phyloP scores from a whole-genome alignment of 2,888 invertebrate genomes.

The Synergus umbraculus region DNA sequence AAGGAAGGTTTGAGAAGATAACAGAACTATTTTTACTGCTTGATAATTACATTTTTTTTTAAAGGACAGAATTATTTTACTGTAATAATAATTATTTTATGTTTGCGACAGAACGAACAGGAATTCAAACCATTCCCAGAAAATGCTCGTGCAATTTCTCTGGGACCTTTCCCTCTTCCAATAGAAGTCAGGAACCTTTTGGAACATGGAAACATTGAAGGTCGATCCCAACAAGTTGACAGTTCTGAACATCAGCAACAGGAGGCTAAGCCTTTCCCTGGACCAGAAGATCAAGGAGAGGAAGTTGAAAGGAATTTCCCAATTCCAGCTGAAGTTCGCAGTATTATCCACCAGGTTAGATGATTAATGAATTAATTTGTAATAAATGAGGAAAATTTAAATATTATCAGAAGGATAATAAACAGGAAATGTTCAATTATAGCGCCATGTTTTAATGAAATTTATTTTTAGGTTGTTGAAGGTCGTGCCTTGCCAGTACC shows the following conservation, averaged over 20 bases:
- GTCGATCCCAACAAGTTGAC: slow-evolving; percentile 63
- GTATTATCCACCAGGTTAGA: slow-evolving; percentile 69
- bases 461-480: slow-evolving; percentile 67
- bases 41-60: background rate
- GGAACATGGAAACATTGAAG: slow-evolving; percentile 72
- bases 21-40: background rate
- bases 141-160: slow-evolving; percentile 66
- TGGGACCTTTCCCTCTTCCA: slow-evolving; percentile 69
- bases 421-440: background rate
- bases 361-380: background rate
- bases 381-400: background rate
- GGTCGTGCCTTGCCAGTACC: slow-evolving; percentile 70
- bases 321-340: slow-evolving; percentile 69
- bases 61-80: background rate
- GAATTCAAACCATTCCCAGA: slow-evolving; percentile 73
- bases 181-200: slow-evolving; percentile 70
- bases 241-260: slow-evolving; percentile 65
- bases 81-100: background rate
- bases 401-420: background rate
- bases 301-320: slow-evolving; percentile 69
- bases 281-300: slow-evolving; percentile 67
- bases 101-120: slow-evolving; percentile 59
- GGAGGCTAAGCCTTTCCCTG: slow-evolving; percentile 67
- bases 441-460: background rate
- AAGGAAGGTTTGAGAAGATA: background rate